phyloP scores from a whole-genome alignment of 2,113 vertebrate species.

The Gasterosteus aculeatus region DNA sequence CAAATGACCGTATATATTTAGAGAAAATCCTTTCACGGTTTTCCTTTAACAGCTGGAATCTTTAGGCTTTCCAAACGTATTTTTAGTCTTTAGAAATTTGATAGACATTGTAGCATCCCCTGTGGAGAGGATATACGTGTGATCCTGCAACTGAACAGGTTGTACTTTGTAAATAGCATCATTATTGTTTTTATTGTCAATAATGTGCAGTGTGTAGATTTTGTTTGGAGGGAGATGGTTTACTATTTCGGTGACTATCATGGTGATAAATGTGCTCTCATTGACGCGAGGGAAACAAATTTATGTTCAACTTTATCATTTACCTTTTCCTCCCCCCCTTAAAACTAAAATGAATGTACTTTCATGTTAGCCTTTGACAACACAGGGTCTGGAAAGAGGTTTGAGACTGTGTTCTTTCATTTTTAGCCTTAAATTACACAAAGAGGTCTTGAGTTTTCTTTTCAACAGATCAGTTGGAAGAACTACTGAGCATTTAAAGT shows the following conservation, averaged over 20 bases:
- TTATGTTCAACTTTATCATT: slow-evolving; percentile 50
- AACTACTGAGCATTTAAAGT: slow-evolving; percentile 59
- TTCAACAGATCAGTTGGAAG: slow-evolving; percentile 37
- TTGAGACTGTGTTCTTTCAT: slow-evolving; percentile 66
- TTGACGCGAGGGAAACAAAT: slow-evolving; percentile 31
- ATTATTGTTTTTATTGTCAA: slow-evolving; percentile 76
- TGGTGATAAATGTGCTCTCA: slow-evolving; percentile 35
- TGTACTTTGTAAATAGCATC: slow-evolving; percentile 79
- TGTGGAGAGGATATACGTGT: slow-evolving; percentile 69
- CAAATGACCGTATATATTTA: slow-evolving; percentile 22
- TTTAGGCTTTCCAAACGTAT: slow-evolving; percentile 67
- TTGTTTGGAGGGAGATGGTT: slow-evolving; percentile 59
- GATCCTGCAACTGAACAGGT: slow-evolving; percentile 70
- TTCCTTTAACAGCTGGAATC: slow-evolving; percentile 42
- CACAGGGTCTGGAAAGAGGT: slow-evolving; percentile 51
- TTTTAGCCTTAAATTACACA: slow-evolving; percentile 80
- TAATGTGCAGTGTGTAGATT: slow-evolving; percentile 73
- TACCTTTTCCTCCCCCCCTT: slow-evolving; percentile 14
- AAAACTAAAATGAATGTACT: slow-evolving; percentile 80
- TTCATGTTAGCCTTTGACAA: slow-evolving; percentile 77
- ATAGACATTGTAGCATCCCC: slow-evolving; percentile 78
- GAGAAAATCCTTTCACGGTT: slow-evolving; percentile 40
- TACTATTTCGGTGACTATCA: slow-evolving; percentile 45
- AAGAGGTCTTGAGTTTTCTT: slow-evolving; percentile 64
- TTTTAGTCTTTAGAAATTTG: slow-evolving; percentile 76